Evolutionary conservation across 2,113 vertebrate genomes (phyloP), one percentile per base, ranked within the genome.

Genomic region (Manacus vitellinus): DNA sequence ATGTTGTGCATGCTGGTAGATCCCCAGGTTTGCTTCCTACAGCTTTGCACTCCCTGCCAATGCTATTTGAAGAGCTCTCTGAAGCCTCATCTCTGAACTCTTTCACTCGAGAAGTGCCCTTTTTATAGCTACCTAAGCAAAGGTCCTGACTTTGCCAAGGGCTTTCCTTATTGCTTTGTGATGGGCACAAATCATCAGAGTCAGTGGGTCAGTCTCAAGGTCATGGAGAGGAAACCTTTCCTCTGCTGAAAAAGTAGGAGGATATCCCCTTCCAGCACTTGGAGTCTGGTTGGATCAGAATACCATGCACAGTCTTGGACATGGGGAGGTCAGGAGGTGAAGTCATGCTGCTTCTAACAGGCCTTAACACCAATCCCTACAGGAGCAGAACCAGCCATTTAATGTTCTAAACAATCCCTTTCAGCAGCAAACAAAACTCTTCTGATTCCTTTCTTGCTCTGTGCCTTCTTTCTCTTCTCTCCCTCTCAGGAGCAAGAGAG

Each of bases 221-320:
- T 47, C 54, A 4, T 4, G 17, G 56, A 6, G 1, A 12, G 12
- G 63, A 43, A 63, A 33, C 13, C 22, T 17, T 21, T 28, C 43
- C 24, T 66, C 46, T 61, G 24, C 27, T 59, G 8, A 2, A 4
- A 24, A 35, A 12, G 23, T 2, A 1, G 43, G 56, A 71, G 37
- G 24, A 20, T 7, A 14, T 43, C 19, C 20, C 18, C 25, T 77
- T 65, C 44, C 35, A 70, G 59, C 31, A 46, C 24, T 5, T 3
- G 2, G 4, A 31, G 15, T 33, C 28, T 0, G 1, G 11, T 43
- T 44, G 33, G 35, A 12, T n/a, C 74, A 31, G 59, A 41, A 33
- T 47, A 4, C 31, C 7, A 1, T 41, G 20, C 4, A 0, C 24
- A 27, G 20, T 41, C 33, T 51, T 31, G 51, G 44, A 49, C 17